A percentile compares a stretch with the other conserved stretches of the same genome.
Conservation (phyloP, 2,113 vertebrate species). For the Hepsetus odoe region DNA sequence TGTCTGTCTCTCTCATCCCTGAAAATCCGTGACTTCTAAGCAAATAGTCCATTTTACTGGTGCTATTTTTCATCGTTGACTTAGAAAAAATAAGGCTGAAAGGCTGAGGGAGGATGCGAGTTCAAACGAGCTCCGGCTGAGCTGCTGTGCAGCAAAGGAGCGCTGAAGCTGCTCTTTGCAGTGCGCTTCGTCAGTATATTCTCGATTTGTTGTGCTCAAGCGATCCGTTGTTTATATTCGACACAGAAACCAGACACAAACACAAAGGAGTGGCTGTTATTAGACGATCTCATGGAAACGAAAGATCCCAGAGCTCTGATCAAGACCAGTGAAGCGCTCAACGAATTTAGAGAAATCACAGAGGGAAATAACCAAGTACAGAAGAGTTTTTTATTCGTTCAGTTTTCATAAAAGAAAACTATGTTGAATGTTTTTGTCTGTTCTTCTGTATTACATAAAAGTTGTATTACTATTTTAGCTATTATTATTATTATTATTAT, state of each 20-base stretch:
- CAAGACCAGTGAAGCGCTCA: not conserved
- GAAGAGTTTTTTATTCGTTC: not conserved
- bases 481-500: too few species aligned
- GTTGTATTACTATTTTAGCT: too few species aligned
- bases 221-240: constrained; percentile 62
- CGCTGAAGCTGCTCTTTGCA: constrained; percentile 40
- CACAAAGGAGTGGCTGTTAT: constrained; percentile 12
- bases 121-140: constrained; percentile 42
- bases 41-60: constrained; percentile 75
- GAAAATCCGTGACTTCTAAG: constrained; percentile 83
- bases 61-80: constrained; percentile 69
- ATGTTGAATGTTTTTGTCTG: too few species aligned
- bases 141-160: constrained; percentile 34
- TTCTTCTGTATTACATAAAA: too few species aligned
- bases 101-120: constrained; percentile 52
- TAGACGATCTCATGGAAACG: not conserved
- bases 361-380: not conserved
- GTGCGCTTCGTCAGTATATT: constrained; percentile 38
- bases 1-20: constrained; percentile 75
- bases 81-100: constrained; percentile 65
- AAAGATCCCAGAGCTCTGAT: constrained; percentile 1
- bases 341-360: not conserved
- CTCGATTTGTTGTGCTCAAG: constrained; percentile 48
- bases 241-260: constrained; percentile 62
- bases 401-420: not conserved